Conservation (phyloP, 2,113 vertebrate genomes). For the Azemiops feae region DNA sequence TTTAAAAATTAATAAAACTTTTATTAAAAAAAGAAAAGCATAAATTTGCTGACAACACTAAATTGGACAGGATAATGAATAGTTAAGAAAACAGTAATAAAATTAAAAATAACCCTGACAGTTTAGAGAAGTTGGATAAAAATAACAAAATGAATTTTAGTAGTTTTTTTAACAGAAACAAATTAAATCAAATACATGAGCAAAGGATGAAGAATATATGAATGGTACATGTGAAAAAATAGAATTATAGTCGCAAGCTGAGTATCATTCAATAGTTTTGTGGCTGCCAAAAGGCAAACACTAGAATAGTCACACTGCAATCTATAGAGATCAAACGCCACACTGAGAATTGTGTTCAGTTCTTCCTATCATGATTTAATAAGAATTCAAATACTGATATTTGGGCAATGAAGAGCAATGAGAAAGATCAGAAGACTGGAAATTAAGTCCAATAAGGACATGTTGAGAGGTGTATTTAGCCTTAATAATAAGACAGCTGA, state of each 20-base stretch:
- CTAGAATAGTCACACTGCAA: not conserved
- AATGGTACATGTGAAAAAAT: not conserved
- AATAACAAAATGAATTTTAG: not conserved
- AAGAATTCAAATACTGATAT: not conserved
- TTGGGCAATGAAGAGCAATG: not conserved
- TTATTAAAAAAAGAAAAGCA: not conserved
- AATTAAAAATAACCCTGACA: not conserved
- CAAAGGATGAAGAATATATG: not conserved
- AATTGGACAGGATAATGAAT: not conserved
- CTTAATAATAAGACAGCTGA: not conserved
- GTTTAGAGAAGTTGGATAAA: not conserved
- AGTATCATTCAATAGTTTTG: not conserved
- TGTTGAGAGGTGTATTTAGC: not conserved
- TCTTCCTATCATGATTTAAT: not conserved
- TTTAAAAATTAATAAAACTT: not conserved
- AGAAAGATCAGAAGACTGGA: not conserved
- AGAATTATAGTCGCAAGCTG: not conserved
- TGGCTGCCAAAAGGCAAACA: not conserved
- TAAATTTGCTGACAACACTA: not conserved
- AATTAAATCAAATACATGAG: not conserved
- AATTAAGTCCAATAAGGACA: not conserved
- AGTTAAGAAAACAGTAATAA: not conserved
- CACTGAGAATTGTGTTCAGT: not conserved
- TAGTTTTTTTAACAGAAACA: not conserved
- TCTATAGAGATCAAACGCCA: not conserved